Percentiles rank a stretch among this genome's conserved stretches.
Conservation (phyloP, 2,797 vertebrate genomes). For the Poeciliopsis infans region DNA sequence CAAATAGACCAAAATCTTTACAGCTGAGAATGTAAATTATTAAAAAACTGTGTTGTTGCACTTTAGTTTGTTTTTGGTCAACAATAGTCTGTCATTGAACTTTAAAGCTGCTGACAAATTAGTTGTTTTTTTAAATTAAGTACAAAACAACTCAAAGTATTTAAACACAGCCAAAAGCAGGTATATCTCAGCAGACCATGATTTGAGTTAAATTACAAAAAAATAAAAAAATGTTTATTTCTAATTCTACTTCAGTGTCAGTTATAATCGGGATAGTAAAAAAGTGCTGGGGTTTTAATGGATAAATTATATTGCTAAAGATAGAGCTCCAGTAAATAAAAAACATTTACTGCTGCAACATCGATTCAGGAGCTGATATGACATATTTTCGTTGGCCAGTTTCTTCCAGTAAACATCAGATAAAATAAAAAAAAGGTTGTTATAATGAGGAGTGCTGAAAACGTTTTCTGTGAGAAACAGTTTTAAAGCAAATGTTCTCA, state of each 20-base stretch:
- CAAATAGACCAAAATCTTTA: background rate
- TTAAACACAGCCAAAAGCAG: background rate
- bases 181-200: background rate
- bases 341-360: background rate
- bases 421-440: no score
- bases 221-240: background rate
- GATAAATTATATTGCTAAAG: background rate
- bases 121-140: background rate
- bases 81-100: background rate
- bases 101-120: background rate
- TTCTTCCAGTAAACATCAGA: background rate
- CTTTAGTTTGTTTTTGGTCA: background rate
- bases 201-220: background rate
- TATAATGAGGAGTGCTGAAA: no score
- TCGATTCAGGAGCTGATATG: background rate
- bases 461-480: background rate
- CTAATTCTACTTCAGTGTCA: background rate
- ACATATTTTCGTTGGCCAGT: background rate
- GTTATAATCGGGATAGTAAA: background rate
- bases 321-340: background rate
- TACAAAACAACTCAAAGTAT: background rate
- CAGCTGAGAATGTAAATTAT: background rate
- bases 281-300: background rate
- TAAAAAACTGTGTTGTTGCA: background rate
- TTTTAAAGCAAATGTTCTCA: background rate